phyloP scores from a whole-genome alignment of 1,140 invertebrate species.

The Apis cerana region DNA sequence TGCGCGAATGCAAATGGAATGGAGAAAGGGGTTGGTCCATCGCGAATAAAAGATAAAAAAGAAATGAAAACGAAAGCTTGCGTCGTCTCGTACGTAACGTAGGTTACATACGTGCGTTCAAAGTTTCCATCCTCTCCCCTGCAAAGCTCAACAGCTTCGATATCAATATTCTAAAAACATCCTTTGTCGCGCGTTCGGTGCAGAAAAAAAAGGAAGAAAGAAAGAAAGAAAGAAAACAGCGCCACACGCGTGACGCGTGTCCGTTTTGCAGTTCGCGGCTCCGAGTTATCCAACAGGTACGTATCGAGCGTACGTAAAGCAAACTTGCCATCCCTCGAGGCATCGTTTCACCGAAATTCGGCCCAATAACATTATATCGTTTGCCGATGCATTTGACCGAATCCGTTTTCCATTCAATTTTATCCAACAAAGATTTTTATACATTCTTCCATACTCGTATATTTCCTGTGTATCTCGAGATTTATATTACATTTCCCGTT shows the following conservation, averaged over 20 bases:
- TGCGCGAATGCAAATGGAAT: constrained; percentile 34
- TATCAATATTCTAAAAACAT: constrained; percentile 81
- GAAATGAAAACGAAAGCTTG: constrained; percentile 48
- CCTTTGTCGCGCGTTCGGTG: constrained; percentile 75
- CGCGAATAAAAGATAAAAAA: constrained; percentile 45
- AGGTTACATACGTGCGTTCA: constrained; percentile 10
- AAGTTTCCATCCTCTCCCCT: constrained; percentile 49
- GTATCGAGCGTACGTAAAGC: constrained; percentile 18
- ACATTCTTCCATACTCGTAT: no score
- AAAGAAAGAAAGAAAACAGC: not conserved
- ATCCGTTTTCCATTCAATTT: no score
- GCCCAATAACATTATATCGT: no score
- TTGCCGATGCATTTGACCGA: no score
- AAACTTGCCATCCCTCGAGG: not conserved
- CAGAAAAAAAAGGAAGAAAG: constrained; percentile 35
- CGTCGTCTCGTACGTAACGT: constrained; percentile 23
- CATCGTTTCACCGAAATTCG: not conserved
- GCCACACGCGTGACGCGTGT: constrained; percentile 22
- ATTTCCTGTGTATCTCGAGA: no score
- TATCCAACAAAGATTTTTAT: no score
- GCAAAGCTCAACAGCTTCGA: constrained; percentile 70
- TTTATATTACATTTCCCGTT: no score
- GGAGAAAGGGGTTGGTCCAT: constrained; percentile 47
- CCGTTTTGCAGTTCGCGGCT: constrained; percentile 21
- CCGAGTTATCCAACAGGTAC: constrained; percentile 25